Conservation (phyloP, 2,797 vertebrate species). For the Lagocephalus sceleratus region DNA sequence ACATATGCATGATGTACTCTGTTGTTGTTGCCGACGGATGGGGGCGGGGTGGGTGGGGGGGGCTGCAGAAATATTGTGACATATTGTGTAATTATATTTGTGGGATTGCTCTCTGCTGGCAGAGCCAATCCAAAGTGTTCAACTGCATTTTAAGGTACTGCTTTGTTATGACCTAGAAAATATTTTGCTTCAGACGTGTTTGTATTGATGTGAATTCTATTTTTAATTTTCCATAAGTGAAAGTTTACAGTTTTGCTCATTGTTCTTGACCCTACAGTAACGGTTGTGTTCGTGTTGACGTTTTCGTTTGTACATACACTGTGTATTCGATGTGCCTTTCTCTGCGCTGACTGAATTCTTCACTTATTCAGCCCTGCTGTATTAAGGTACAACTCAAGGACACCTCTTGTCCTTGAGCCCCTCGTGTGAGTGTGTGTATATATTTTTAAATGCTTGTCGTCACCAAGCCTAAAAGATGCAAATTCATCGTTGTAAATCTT, state of each 20-base stretch:
- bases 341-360: conserved; percentile 72
- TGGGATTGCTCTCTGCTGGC: conserved; percentile 96
- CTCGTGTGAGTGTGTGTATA: conserved; percentile 50
- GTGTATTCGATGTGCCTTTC: conserved; percentile 85
- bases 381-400: conserved; percentile 77
- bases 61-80: conserved; percentile 74
- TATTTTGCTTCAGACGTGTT: conserved; percentile 92
- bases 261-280: conserved; percentile 93
- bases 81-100: conserved; percentile 83
- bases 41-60: conserved; percentile 48
- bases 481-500: conserved; percentile 83
- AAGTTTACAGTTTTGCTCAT: conserved; percentile 94
- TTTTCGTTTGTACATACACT: conserved; percentile 79
- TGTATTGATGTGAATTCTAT: conserved; percentile 79
- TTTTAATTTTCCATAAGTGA: conserved; percentile 86
- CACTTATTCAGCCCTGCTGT: conserved; percentile 66
- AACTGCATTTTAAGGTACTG: conserved; percentile 94
- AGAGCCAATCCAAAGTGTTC: conserved; percentile 82
- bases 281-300: conserved; percentile 80
- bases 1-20: conserved; percentile 65
- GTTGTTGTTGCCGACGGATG: conserved; percentile 35
- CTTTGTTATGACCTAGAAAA: conserved; percentile 94
- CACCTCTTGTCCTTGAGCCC: conserved; percentile 60
- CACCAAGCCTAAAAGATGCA: conserved; percentile 69
- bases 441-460: conserved; percentile 79